Percentiles rank a stretch among this genome's conserved stretches.
Evolutionary conservation across 92 coral and sea anemone species (phyloP).

Genomic region (Parazoanthus swiftii): DNA sequence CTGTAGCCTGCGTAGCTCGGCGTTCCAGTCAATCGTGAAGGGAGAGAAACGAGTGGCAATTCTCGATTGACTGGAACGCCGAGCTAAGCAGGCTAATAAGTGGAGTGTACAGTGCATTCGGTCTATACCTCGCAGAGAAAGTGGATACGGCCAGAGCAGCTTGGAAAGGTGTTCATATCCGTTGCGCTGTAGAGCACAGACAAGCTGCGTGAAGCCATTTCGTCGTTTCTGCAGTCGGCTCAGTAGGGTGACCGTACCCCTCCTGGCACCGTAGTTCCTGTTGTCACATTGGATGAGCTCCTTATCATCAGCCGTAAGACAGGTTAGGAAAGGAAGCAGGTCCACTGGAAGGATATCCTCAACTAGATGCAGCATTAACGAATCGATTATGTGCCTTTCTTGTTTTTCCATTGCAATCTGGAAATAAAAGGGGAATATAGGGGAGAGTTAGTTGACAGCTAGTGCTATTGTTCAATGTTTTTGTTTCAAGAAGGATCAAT

Average conservation of each 20-base stretch:
- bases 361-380: conserved; percentile 37
- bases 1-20: too few species aligned
- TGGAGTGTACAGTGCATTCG: too few species aligned
- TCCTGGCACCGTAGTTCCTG: conserved; percentile 44
- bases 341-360: conserved; percentile 63
- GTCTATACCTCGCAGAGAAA: not conserved
- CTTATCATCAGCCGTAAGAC: conserved; percentile 69
- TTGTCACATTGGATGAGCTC: conserved; percentile 57
- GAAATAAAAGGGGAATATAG: not conserved
- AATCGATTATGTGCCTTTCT: conserved; percentile 42
- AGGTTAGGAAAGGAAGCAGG: conserved; percentile 55
- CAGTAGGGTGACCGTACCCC: conserved; percentile 53
- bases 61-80: too few species aligned
- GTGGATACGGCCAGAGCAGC: not conserved
- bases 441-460: not conserved
- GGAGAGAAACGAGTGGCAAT: too few species aligned
- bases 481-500: too few species aligned
- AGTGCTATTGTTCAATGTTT: too few species aligned
- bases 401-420: conserved; percentile 54
- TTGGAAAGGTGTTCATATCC: conserved; percentile 30
- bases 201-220: not conserved
- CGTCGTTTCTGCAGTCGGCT: conserved; percentile 48
- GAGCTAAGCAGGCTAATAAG: too few species aligned
- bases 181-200: not conserved
- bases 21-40: too few species aligned